Percentiles rank a stretch among this genome's conserved stretches.
Evolutionary conservation across 2,797 vertebrate species (phyloP).

Genomic region (Meriones psammophilus): DNA sequence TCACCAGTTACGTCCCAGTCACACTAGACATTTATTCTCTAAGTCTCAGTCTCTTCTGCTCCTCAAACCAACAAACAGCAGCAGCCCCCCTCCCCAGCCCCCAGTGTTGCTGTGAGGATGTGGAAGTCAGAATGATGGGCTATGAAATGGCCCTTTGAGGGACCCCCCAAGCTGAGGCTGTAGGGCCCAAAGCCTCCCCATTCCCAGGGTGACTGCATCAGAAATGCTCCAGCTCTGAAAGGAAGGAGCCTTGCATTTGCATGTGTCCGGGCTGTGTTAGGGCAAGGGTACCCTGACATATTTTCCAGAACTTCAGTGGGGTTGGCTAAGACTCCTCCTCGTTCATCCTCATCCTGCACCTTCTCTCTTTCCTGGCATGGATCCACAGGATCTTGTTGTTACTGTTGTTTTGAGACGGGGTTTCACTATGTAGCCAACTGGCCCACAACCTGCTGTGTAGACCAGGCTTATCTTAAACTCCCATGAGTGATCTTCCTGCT

Average conservation of each 20-base stretch:
- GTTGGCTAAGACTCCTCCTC: background rate
- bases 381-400: background rate
- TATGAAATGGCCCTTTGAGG: background rate
- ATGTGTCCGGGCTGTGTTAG: background rate
- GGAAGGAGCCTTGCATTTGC: background rate
- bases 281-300: no score
- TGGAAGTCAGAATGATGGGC: background rate
- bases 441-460: background rate
- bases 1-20: background rate
- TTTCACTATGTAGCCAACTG: background rate
- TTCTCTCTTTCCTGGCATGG: background rate
- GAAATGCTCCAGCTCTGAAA: fast-evolving
- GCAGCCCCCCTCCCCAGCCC: background rate
- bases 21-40: background rate
- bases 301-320: no score
- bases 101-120: background rate
- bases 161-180: background rate
- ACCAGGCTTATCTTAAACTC: background rate
- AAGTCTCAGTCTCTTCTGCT: background rate
- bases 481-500: background rate
- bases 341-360: no score
- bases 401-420: background rate
- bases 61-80: background rate
- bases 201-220: background rate
- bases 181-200: background rate